A percentile compares a stretch with the other conserved stretches of the same genome.
These are phyloP conservation scores for Hippocampus zosterae DNA, from an alignment of 2,113 vertebrate genomes.

Conservation along the genomic window DNA sequence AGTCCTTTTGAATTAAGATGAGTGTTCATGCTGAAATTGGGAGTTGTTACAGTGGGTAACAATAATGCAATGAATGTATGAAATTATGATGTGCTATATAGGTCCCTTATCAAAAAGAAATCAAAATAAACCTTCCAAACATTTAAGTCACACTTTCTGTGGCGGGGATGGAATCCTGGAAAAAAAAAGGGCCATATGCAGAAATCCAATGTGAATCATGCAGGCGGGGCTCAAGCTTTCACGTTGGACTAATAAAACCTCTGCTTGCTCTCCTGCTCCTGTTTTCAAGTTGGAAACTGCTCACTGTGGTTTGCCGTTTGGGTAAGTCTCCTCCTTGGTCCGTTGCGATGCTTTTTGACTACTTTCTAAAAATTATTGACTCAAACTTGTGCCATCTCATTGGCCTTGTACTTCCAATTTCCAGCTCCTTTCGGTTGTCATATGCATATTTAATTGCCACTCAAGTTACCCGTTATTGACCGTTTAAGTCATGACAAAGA, in stretches of 20 bases:
- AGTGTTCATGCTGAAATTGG: too few species aligned
- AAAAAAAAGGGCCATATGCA: not conserved
- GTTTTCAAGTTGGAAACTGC: constrained; percentile 34
- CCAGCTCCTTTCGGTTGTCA: not conserved
- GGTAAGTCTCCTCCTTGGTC: constrained; percentile 48
- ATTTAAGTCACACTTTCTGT: not conserved
- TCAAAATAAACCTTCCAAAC: too few species aligned
- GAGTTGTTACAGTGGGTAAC: too few species aligned
- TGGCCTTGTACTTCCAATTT: not conserved
- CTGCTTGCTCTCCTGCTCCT: constrained; percentile 22
- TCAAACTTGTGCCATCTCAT: not conserved
- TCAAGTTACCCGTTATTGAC: not conserved
- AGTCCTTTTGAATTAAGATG: too few species aligned
- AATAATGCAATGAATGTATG: too few species aligned
- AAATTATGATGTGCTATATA: too few species aligned
- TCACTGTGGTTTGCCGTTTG: constrained; percentile 31
- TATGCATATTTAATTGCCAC: not conserved
- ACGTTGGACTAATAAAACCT: constrained; percentile 43
- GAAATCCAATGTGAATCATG: constrained; percentile 18
- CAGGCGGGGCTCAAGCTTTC: constrained; percentile 50
- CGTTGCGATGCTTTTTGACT: not conserved
- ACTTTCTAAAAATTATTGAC: not conserved
- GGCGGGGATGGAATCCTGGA: not conserved
- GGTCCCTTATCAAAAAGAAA: too few species aligned
- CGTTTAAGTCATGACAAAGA: not conserved